These are phyloP conservation scores for Pimpla rufipes DNA, from an alignment of 2,888 invertebrate species.

Conservation along the genomic window DNA sequence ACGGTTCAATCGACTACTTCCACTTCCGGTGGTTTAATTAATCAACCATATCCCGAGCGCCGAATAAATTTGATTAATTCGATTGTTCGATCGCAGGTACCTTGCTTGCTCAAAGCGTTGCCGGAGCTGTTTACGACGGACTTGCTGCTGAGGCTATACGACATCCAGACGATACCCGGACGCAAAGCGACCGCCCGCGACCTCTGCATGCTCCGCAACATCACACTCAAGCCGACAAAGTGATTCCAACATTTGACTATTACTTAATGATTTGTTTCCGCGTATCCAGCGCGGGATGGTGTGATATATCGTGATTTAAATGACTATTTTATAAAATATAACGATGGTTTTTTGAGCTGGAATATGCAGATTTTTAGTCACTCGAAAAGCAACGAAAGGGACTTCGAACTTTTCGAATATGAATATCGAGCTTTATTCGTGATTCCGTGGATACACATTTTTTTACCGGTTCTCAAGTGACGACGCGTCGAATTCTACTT, in stretches of 20 bases:
- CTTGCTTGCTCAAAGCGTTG: conserved; percentile 92
- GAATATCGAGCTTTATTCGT: conserved; percentile 14
- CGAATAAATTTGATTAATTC: background rate
- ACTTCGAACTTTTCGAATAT: background rate
- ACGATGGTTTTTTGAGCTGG: conserved; percentile 20
- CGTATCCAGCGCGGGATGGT: background rate
- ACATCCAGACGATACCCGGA: conserved; percentile 91
- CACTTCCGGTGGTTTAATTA: too few relatives aligned
- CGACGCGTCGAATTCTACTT: conserved; percentile 61
- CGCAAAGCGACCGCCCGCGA: conserved; percentile 95
- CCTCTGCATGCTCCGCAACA: conserved; percentile 94
- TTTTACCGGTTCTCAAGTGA: background rate
- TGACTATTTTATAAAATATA: conserved; percentile 33
- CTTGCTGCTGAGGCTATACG: conserved; percentile 92
- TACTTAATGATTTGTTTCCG: background rate
- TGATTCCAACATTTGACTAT: conserved; percentile 25
- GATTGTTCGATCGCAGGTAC: conserved; percentile 85
- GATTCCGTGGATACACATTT: background rate
- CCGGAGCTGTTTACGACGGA: conserved; percentile 92
- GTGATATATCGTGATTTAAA: conserved; percentile 26
- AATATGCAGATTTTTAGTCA: too few relatives aligned
- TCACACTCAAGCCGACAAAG: conserved; percentile 89
- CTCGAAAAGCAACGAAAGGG: too few relatives aligned
- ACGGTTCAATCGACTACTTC: too few relatives aligned
- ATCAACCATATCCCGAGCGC: too few relatives aligned